Percentiles rank a stretch among this genome's conserved stretches.
Evolutionary conservation across 2,113 vertebrate genomes (phyloP).

Genomic region (Ctenomys sociabilis): DNA sequence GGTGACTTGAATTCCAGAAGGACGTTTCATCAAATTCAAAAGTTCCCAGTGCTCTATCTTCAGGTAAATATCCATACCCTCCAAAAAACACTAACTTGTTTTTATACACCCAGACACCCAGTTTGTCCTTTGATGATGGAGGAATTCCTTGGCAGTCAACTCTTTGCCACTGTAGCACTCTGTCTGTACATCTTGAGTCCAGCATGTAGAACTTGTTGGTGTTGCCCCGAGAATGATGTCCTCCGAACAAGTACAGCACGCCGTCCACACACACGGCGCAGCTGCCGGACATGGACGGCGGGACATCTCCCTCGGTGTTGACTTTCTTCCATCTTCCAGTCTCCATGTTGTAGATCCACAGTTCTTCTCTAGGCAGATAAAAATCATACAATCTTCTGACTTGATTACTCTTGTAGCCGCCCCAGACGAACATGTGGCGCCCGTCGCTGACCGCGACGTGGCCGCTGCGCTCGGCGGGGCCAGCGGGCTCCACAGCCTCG

Average conservation of each 20-base stretch:
- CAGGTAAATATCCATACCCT: slow-evolving; percentile 95
- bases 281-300: slow-evolving; percentile 97
- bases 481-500: slow-evolving; percentile 87
- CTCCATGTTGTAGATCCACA: slow-evolving; percentile 98
- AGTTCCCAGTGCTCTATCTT: slow-evolving; percentile 90
- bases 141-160: slow-evolving; percentile 94
- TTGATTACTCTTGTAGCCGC: slow-evolving; percentile 96
- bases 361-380: slow-evolving; percentile 95
- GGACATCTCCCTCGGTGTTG: slow-evolving; percentile 91
- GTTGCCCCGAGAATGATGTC: slow-evolving; percentile 95
- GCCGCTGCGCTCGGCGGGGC: slow-evolving; percentile 95
- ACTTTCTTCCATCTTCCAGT: slow-evolving; percentile 94
- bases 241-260: slow-evolving; percentile 95
- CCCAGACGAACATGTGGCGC: slow-evolving; percentile 95
- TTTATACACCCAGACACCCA: slow-evolving; percentile 96
- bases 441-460: slow-evolving; percentile 94
- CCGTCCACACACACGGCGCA: slow-evolving; percentile 95
- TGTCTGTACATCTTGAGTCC: slow-evolving; percentile 88
- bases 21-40: slow-evolving; percentile 97
- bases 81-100: slow-evolving; percentile 98
- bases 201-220: slow-evolving; percentile 97
- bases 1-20: slow-evolving; percentile 91
- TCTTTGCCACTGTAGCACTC: slow-evolving; percentile 92
- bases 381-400: slow-evolving; percentile 92
- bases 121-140: slow-evolving; percentile 97